phyloP scores from a whole-genome alignment of 2,113 vertebrate genomes.

The Isichthys henryi region DNA sequence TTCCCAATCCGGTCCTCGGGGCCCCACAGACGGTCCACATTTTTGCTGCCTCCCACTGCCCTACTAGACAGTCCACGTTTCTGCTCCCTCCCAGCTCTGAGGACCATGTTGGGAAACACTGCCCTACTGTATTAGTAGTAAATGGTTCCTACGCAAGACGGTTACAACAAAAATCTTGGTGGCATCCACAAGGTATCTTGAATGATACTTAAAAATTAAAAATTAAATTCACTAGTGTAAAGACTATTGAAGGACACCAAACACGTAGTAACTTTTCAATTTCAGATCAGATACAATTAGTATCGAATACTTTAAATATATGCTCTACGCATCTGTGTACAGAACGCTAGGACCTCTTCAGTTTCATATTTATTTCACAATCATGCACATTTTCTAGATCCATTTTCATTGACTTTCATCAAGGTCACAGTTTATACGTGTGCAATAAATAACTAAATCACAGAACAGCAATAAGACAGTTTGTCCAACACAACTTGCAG shows the following conservation, averaged over 20 bases:
- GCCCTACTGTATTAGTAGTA: neutral
- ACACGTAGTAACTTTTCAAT: neutral
- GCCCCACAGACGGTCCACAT: neutral
- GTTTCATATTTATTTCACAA: neutral
- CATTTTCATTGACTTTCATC: neutral
- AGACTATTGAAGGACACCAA: neutral
- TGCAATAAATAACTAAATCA: neutral
- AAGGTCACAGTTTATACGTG: neutral
- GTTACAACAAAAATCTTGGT: neutral
- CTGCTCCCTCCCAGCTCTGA: neutral
- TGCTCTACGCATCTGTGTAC: neutral
- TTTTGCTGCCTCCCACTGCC: neutral
- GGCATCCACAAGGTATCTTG: neutral
- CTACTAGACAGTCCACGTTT: too few relatives aligned
- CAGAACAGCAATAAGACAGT: neutral
- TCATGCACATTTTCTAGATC: neutral
- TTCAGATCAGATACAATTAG: neutral
- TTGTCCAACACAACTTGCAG: neutral
- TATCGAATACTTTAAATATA: neutral
- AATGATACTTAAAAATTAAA: neutral
- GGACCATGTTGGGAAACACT: neutral
- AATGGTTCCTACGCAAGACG: neutral
- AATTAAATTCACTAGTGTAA: neutral
- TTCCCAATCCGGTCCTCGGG: neutral
- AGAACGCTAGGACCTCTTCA: neutral